Percentiles rank a stretch among this genome's conserved stretches.
These are phyloP conservation scores for Megaptera novaeangliae DNA, from an alignment of 2,113 vertebrate genomes.

Conservation along the genomic window DNA sequence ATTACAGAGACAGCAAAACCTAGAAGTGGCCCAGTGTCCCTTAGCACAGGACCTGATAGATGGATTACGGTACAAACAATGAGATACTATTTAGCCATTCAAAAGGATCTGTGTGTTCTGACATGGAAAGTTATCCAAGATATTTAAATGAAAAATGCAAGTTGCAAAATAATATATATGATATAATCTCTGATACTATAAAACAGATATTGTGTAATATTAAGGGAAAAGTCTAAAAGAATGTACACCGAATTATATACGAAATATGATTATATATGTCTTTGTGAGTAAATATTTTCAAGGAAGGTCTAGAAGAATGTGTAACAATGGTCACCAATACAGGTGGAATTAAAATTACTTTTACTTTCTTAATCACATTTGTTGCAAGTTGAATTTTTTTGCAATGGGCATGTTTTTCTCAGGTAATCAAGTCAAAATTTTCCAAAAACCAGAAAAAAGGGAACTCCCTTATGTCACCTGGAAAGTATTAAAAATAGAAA, in stretches of 20 bases:
- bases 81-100: background rate
- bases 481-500: slow-evolving; percentile 35
- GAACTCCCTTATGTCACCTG: background rate
- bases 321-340: background rate
- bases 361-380: slow-evolving; percentile 7
- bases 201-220: background rate
- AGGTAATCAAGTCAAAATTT: background rate
- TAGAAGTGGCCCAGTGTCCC: background rate
- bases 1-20: background rate
- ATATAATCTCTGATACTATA: background rate
- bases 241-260: background rate
- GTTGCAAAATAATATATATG: background rate
- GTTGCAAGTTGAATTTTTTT: background rate
- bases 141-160: background rate
- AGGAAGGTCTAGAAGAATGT: background rate
- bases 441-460: background rate
- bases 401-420: background rate
- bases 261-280: background rate
- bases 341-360: background rate
- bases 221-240: background rate
- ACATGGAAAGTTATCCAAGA: background rate
- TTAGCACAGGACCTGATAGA: background rate
- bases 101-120: background rate
- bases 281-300: background rate
- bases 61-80: background rate